Base-by-base conservation (phyloP, 2,888 invertebrate genomes). In the Clunio marinus region DNA sequence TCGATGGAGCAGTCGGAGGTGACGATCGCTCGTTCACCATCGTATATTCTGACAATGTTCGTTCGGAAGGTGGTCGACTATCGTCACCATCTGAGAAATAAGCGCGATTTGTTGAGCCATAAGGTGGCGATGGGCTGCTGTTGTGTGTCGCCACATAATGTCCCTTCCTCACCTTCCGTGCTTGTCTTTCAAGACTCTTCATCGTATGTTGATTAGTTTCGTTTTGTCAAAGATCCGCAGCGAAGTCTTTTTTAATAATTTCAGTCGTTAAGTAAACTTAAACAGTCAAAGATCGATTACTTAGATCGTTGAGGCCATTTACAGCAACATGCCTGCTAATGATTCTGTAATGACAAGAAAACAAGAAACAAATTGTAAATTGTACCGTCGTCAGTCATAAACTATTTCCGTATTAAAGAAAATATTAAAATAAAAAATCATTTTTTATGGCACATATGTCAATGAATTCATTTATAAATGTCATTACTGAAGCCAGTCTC, bases 1-100 rank as follows among this genome's bases (percentile, higher is more conserved):
- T 65, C 7, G 17, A 8, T 10, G 45, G 65, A 7, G 46, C 25
- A 8, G 51, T 28, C 70, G 77, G 78, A 70, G 77, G 77, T 69
- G 80, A 80, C 71, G 79, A 77, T 72, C 81, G 77, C 75, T 83
- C 83, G 72, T 82, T 82, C 46, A 82, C 80, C 72, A 83, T 22
- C 78, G 88, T 89, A 75, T 90, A 91, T 79, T 91, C 91, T 17
- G 90, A 90, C 73, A 88, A 78, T 1, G 89, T 89, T 71, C 88
- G 83, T 73, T 89, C 89, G 0, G 89, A 89, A 13, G 87, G 86
- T 37, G 89, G 89, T 71, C 88, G 81, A 72, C 86, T 86, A 73
- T 89, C 90, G 76, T 87, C 89, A 60, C 89, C 91, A 74, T 89
- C 89, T 60, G 86, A 84, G 13, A 88, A 88, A 71, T 89, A 88